Base-by-base conservation (phyloP, 2,113 vertebrate species). In the Clarias gariepinus region DNA sequence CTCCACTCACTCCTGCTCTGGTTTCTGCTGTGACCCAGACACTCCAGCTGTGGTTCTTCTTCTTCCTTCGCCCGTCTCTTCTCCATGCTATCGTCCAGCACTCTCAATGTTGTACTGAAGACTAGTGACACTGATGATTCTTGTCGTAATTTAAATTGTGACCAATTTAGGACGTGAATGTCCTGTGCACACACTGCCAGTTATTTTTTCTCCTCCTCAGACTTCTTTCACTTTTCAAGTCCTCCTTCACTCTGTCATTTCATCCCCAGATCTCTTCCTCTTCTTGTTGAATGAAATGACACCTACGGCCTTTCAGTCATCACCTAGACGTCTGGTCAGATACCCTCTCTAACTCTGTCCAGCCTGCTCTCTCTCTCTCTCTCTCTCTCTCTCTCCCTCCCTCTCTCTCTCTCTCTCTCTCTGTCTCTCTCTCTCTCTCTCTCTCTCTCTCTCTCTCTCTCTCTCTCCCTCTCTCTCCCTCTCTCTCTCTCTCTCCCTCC, bases 11-110 rank as follows among this genome's bases (percentile, higher is more conserved):
- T 52, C 16, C 68, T 52, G 74, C 23, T 76, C 82, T 88, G 47
- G 30, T 58, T 79, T 33, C 18, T 60, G 41, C 82, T 85, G 81
- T 81, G 60, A 81, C 23, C 83, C 63, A 89, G 91, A 91, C 88
- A 91, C 87, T 88, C 21, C 91, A 92, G 93, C 93, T 86, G 63
- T 47, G 47, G n/a, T n/a, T n/a, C n/a, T 47, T 8, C 91, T 93
- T 93, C 92, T 87, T 55, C 81, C 28, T 92, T 92, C 93, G 93
- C 94, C 93, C 92, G 79, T 88, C 87, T 85, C 86, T 91, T 89
- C 89, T 87, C 88, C 84, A 90, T 92, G 88, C 86, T 55, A 78
- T 28, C 15, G 2, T 57, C 55, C 16, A 28, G 66, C 81, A 82
- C 61, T 85, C 15, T 23, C 61, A 88, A 81, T 83, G 69, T 87